Base-by-base conservation (phyloP, 2,113 vertebrate genomes). In the Zosterops japonicus region DNA sequence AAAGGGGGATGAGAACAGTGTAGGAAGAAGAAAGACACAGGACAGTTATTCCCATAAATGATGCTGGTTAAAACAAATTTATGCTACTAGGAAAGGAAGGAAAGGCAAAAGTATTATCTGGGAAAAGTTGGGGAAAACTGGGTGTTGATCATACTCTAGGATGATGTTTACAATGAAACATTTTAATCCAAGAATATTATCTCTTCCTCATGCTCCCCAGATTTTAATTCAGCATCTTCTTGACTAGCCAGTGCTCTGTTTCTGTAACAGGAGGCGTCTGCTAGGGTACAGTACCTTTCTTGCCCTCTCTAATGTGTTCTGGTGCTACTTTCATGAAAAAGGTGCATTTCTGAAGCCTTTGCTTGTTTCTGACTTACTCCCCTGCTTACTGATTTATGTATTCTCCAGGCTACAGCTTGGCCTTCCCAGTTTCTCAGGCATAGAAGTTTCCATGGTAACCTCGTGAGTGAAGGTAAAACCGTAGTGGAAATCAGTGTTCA, bases 391-490 rank as follows among this genome's bases (percentile, higher is more conserved):
- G 64, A 96, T 94, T 95, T 88, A 60, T 65, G 24, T 59, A 71
- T 82, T 91, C 31, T 83, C 60, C 65, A 89, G 47, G 74, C 86
- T 92, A 63, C 75, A 68, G 57, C 78, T 86, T 56, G 28, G 63
- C 75, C 83, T 89, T 95, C 53, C 71, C 55, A 44, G 67, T 83
- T 95, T 95, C 85, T 89, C 91, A 71, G 80, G 77, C 93, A 46
- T 64, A 87, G 70, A 85, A 63, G 95, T 97, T 96, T 91, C 97
- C 92, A 96, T 96, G 91, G 96, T 33, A 97, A 97, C 95, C 53
- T 79, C 0, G 0, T 79, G 64, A 78, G 41, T 18, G 29, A 83
- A 94, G 68, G 68, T 93, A 60, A 87, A 92, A 81, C 42, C 0
- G 1, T 80, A 36, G 63, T 6, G 2, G 67, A 93, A 94, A 87